These are phyloP conservation scores for Gymnothorax reevesii DNA, from an alignment of 2,797 vertebrate species.

Conservation along the genomic window DNA sequence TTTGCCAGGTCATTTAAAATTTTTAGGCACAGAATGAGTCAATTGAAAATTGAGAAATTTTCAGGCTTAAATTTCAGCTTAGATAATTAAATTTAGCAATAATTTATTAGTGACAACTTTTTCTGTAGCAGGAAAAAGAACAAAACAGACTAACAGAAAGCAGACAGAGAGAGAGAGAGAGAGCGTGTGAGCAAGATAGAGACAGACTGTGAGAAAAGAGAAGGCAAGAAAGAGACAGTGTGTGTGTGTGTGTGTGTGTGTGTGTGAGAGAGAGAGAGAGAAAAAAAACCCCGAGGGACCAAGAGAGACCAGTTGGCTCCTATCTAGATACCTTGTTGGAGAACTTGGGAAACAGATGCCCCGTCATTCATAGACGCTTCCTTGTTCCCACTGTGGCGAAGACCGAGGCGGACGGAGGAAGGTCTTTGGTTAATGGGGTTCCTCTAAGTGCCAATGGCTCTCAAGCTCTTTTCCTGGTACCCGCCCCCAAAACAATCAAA, in stretches of 20 bases:
- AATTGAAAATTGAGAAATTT: neutral
- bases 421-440: conserved; percentile 14
- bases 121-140: neutral
- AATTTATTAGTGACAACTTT: neutral
- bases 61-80: neutral
- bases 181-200: neutral
- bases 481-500: neutral
- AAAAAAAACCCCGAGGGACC: too few species aligned
- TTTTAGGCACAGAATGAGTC: neutral
- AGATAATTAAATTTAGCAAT: neutral
- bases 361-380: conserved; percentile 1
- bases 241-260: neutral
- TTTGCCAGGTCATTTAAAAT: neutral
- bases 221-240: conserved; percentile 19
- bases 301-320: neutral
- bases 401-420: neutral
- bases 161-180: neutral
- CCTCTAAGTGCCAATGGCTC: conserved; percentile 25
- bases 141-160: too few species aligned
- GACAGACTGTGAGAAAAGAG: neutral
- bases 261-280: neutral
- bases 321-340: neutral
- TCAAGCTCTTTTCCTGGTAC: conserved; percentile 1
- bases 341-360: conserved; percentile 6
- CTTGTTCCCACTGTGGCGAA: neutral